phyloP scores from a whole-genome alignment of 2,797 vertebrate species.

The Fringilla coelebs region DNA sequence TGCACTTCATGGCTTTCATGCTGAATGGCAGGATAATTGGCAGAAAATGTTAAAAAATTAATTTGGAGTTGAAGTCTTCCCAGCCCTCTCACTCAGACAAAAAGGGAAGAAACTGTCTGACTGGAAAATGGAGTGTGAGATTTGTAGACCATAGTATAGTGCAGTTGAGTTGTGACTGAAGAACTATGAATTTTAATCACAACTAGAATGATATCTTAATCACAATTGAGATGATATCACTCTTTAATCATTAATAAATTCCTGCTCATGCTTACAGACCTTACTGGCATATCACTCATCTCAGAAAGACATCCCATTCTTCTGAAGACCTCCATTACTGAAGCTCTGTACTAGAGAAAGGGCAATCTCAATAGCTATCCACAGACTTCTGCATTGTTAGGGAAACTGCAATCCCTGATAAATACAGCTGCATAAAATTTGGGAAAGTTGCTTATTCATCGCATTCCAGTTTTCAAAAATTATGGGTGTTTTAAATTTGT shows the following conservation, averaged over 20 bases:
- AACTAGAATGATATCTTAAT: neutral
- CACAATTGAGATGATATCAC: neutral
- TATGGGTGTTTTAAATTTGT: neutral
- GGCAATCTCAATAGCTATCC: neutral
- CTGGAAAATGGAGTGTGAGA: neutral
- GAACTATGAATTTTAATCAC: neutral
- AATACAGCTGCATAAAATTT: conserved; percentile 10
- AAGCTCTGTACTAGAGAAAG: neutral
- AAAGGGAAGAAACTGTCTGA: neutral
- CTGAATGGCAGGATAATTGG: neutral
- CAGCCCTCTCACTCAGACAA: neutral
- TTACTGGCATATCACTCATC: neutral
- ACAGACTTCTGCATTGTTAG: neutral
- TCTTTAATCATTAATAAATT: neutral
- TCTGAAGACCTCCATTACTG: neutral
- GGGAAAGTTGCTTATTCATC: neutral
- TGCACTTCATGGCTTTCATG: neutral
- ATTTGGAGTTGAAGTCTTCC: neutral
- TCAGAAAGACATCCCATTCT: neutral
- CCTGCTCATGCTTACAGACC: neutral
- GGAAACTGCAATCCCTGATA: neutral
- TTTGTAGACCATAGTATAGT: neutral
- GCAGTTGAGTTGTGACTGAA: neutral
- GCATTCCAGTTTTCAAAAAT: neutral
- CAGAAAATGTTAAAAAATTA: neutral